phyloP scores from a whole-genome alignment of 92 coral and sea anemone genomes.

The Metridium senile region DNA sequence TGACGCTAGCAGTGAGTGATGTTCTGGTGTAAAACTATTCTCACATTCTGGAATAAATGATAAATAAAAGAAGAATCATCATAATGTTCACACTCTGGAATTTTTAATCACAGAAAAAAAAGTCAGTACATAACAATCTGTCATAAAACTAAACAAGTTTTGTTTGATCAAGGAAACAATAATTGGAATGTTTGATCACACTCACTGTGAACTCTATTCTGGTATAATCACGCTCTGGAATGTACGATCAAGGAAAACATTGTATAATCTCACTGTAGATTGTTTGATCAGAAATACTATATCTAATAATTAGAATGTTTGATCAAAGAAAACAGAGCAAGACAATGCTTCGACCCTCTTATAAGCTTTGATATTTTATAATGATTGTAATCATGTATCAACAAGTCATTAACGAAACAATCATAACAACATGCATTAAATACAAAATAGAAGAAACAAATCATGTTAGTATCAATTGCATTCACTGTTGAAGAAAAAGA shows the following conservation, averaged over 20 bases:
- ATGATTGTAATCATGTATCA: too few species aligned
- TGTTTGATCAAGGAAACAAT: too few species aligned
- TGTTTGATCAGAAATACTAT: not conserved
- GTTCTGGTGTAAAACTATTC: too few species aligned
- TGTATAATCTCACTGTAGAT: too few species aligned
- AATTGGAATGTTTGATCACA: not conserved
- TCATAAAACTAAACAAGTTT: not conserved
- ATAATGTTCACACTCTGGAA: not conserved
- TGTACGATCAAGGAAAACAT: too few species aligned
- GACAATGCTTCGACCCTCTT: not conserved
- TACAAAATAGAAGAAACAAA: not conserved
- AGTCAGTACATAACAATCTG: not conserved
- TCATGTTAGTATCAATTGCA: not conserved
- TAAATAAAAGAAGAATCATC: not conserved
- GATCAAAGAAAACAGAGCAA: not conserved
- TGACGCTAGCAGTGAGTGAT: too few species aligned
- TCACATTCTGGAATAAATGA: too few species aligned
- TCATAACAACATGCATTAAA: not conserved
- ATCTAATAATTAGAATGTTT: too few species aligned
- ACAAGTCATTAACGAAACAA: too few species aligned
- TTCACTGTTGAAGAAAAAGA: slow-evolving; percentile 29
- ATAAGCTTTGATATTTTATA: too few species aligned
- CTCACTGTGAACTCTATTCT: not conserved
- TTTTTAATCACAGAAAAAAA: not conserved
- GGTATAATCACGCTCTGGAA: too few species aligned